A percentile compares a stretch with the other conserved stretches of the same genome.
Conservation (phyloP, 1,140 invertebrate genomes). For the Saccostrea cuccullata region DNA sequence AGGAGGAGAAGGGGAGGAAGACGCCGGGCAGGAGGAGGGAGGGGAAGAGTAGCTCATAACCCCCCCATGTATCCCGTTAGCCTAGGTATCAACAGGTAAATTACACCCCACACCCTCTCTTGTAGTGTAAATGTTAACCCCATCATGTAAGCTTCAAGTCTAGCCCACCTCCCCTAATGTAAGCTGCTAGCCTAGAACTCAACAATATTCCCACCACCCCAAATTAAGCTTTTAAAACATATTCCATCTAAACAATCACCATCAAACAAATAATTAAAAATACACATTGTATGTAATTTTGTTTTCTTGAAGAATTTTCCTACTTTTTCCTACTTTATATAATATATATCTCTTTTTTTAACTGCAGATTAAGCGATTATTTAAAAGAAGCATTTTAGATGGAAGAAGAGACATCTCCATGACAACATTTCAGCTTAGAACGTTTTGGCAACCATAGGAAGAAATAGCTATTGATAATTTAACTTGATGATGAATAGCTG, state of each 20-base stretch:
- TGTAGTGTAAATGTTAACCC: too few relatives aligned
- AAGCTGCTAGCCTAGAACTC: too few relatives aligned
- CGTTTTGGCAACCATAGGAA: not conserved
- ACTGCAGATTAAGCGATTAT: not conserved
- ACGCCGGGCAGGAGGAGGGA: not conserved
- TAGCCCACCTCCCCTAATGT: too few relatives aligned
- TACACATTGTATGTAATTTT: not conserved
- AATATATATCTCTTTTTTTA: not conserved
- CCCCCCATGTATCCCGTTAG: too few relatives aligned
- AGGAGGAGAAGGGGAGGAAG: slow-evolving; percentile 40
- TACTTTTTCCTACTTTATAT: not conserved
- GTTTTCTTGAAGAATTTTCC: not conserved
- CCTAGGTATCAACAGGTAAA: not conserved
- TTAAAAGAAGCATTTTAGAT: not conserved
- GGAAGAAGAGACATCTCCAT: slow-evolving; percentile 5
- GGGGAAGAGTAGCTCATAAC: too few relatives aligned
- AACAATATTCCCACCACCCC: too few relatives aligned
- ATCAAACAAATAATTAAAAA: too few relatives aligned
- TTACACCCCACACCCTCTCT: not conserved
- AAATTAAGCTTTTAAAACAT: too few relatives aligned
- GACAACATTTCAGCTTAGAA: slow-evolving; percentile 11
- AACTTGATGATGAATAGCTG: not conserved
- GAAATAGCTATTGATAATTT: not conserved
- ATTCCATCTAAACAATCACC: too few relatives aligned
- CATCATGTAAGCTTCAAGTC: too few relatives aligned